phyloP scores from a whole-genome alignment of 1,140 invertebrate species.

The Aphaenogaster ashmeadi region DNA sequence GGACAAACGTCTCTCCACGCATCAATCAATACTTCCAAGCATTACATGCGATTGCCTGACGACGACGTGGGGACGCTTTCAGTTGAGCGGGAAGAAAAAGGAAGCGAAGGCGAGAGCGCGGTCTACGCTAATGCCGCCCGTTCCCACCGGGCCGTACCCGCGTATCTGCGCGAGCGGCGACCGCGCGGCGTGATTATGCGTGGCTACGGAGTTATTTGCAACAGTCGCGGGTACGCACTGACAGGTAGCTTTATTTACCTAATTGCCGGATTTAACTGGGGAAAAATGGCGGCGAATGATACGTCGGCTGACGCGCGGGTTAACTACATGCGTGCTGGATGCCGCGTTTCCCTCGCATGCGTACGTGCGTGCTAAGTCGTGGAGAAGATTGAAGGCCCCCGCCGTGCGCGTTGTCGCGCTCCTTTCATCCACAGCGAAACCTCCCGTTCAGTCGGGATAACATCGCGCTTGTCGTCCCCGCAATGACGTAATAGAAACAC shows the following conservation, averaged over 20 bases:
- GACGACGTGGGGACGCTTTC: constrained; percentile 27
- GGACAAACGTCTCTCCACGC: constrained; percentile 14
- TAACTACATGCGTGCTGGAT: constrained; percentile 52
- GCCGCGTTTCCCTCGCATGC: constrained; percentile 40
- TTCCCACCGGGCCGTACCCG: constrained; percentile 16
- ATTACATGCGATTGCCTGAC: constrained; percentile 41
- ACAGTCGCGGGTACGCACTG: constrained; percentile 65
- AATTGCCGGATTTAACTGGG: constrained; percentile 77
- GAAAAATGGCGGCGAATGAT: constrained; percentile 71
- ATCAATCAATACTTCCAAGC: constrained; percentile 45
- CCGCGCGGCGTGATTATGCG: constrained; percentile 62
- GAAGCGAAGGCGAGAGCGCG: background rate
- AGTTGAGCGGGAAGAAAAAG: too few relatives aligned
- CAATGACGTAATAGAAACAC: constrained; percentile 26
- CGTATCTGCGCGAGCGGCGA: constrained; percentile 31
- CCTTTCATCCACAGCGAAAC: constrained; percentile 26
- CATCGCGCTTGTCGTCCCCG: background rate
- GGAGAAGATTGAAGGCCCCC: constrained; percentile 47
- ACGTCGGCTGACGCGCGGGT: constrained; percentile 55
- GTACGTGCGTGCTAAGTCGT: constrained; percentile 25
- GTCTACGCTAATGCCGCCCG: constrained; percentile 40
- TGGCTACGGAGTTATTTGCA: constrained; percentile 65
- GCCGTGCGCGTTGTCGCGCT: background rate
- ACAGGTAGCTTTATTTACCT: constrained; percentile 77
- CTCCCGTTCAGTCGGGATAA: background rate